These are phyloP conservation scores for Orchestia grillus DNA, from an alignment of 1,140 invertebrate species.

Conservation along the genomic window DNA sequence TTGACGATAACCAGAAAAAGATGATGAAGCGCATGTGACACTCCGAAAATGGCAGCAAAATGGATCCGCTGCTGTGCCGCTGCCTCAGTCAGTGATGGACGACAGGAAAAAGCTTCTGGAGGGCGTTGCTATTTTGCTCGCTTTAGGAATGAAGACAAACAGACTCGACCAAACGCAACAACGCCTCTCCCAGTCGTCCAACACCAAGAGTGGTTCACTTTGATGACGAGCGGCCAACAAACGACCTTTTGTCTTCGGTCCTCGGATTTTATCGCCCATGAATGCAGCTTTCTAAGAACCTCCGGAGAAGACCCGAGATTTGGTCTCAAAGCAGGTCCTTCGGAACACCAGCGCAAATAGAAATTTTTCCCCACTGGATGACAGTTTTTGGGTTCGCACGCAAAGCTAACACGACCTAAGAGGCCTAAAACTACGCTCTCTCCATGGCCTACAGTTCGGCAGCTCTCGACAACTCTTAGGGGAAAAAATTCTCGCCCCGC, in stretches of 20 bases:
- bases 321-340: neutral
- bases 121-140: neutral
- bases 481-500: neutral
- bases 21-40: neutral
- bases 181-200: neutral
- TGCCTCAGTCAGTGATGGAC: conserved; percentile 12
- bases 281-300: neutral
- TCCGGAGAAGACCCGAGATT: neutral
- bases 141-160: conserved; percentile 44
- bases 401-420: neutral
- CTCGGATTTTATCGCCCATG: neutral
- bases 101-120: conserved; percentile 38
- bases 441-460: neutral
- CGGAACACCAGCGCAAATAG: neutral
- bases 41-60: neutral
- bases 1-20: neutral
- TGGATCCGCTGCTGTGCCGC: neutral
- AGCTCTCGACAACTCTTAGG: neutral
- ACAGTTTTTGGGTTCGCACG: neutral
- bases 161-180: conserved; percentile 12
- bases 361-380: neutral
- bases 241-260: neutral
- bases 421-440: neutral
- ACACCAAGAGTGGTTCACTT: neutral
- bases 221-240: neutral